Conservation (phyloP, 1,140 invertebrate species). For the Carposina sasakii region DNA sequence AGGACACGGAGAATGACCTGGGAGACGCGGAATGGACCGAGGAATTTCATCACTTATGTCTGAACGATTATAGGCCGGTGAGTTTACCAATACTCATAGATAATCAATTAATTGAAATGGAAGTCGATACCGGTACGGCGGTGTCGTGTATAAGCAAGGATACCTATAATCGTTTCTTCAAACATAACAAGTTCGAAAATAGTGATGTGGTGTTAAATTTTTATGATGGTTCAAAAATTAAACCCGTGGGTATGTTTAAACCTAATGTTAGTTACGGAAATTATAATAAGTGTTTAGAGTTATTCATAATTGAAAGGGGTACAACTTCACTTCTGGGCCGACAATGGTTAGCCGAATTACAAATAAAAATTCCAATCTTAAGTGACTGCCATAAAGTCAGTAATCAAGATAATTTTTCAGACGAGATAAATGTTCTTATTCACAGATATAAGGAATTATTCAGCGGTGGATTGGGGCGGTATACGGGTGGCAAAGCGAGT, state of each 20-base stretch:
- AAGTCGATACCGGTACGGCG: conserved; percentile 6
- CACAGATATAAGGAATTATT: conserved; percentile 5
- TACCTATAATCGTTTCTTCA: background rate
- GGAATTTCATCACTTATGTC: background rate
- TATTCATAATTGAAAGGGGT: conserved; percentile 7
- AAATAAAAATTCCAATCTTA: background rate
- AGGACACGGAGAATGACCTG: background rate
- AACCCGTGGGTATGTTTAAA: conserved; percentile 1
- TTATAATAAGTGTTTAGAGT: background rate
- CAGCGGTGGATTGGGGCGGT: conserved; percentile 1
- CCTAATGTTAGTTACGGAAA: background rate
- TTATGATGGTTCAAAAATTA: conserved; percentile 5
- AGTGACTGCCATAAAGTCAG: background rate
- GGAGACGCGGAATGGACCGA: background rate
- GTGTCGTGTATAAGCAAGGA: conserved; percentile 7
- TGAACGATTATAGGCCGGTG: conserved; percentile 6
- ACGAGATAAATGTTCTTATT: background rate
- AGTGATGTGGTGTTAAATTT: background rate
- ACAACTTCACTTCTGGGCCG: conserved; percentile 8
- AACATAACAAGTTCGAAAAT: background rate
- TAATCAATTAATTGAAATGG: conserved; percentile 5
- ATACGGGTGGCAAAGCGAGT: background rate
- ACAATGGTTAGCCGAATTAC: conserved; percentile 8
- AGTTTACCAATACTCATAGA: conserved; percentile 2
- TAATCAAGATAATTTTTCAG: background rate